Percentiles rank a stretch among this genome's conserved stretches.
These are phyloP conservation scores for Caenorhabditis sp. DNA, from an alignment of 2,888 invertebrate genomes.

Conservation along the genomic window DNA sequence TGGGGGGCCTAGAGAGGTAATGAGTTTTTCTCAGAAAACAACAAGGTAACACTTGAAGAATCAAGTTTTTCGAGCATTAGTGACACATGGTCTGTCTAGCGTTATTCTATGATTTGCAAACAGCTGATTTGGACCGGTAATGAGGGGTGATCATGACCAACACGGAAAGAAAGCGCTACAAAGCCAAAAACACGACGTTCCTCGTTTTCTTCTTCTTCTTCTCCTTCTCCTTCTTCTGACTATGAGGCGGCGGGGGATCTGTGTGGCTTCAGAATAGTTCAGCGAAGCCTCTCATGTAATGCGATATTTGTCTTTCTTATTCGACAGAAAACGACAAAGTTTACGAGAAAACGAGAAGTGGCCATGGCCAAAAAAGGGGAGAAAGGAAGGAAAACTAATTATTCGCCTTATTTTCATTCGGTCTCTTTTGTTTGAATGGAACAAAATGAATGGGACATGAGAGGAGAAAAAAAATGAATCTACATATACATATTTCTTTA, in stretches of 20 bases:
- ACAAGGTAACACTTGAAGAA: constrained; percentile 11
- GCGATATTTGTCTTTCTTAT: constrained; percentile 9
- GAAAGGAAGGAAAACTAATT: background rate
- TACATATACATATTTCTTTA: too few relatives aligned
- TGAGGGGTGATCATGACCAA: constrained; percentile 10
- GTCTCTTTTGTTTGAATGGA: background rate
- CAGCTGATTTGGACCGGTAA: constrained; percentile 42
- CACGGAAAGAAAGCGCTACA: background rate
- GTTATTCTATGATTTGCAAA: constrained; percentile 15
- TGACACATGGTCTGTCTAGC: constrained; percentile 1
- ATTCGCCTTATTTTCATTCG: background rate
- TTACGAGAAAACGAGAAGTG: constrained; percentile 15
- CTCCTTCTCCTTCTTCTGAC: too few relatives aligned
- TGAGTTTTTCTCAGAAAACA: constrained; percentile 21
- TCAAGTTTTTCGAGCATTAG: constrained; percentile 3
- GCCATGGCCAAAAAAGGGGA: background rate
- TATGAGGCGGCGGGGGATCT: too few relatives aligned
- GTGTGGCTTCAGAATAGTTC: constrained; percentile 13
- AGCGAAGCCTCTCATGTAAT: constrained; percentile 7
- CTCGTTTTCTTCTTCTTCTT: too few relatives aligned
- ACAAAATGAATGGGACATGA: background rate
- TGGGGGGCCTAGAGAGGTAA: background rate
- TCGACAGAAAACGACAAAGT: constrained; percentile 13
- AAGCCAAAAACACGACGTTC: background rate
- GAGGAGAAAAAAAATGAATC: background rate